These are phyloP conservation scores for Colletes collaris DNA, from an alignment of 2,888 invertebrate genomes.

Conservation along the genomic window DNA sequence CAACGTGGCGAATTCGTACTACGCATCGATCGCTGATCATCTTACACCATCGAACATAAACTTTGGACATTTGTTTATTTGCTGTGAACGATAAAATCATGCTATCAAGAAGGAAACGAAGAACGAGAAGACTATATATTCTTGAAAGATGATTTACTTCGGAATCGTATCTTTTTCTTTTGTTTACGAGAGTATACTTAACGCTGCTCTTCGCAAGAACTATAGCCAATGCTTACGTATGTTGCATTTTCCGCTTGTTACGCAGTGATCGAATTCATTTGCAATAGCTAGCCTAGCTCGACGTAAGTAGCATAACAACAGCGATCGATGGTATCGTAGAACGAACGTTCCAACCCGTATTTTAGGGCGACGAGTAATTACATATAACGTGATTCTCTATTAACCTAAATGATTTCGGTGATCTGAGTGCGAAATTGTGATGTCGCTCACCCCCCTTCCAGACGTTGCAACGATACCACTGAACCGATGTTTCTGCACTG, in stretches of 20 bases:
- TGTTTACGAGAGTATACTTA: constrained; percentile 3
- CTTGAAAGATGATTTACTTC: not conserved
- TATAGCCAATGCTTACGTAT: constrained; percentile 51
- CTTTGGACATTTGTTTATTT: constrained; percentile 10
- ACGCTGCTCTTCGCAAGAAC: constrained; percentile 45
- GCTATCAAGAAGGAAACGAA: not conserved
- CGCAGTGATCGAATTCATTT: constrained; percentile 53
- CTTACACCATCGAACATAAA: not conserved
- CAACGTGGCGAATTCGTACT: constrained; percentile 47
- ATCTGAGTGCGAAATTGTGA: constrained; percentile 40
- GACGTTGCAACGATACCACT: not conserved
- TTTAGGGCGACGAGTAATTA: constrained; percentile 43
- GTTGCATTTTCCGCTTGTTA: constrained; percentile 55
- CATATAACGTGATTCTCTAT: constrained; percentile 30
- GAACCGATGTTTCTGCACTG: constrained; percentile 29
- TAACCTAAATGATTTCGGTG: constrained; percentile 52
- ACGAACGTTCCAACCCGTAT: constrained; percentile 55
- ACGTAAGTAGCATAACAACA: constrained; percentile 54
- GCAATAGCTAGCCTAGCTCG: constrained; percentile 57
- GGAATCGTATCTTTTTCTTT: not conserved
- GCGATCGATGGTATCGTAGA: constrained; percentile 66
- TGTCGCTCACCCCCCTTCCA: not conserved
- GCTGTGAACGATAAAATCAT: not conserved
- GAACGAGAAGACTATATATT: not conserved
- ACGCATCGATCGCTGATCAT: constrained; percentile 63